phyloP scores from a whole-genome alignment of 1,140 invertebrate genomes.

The Elysia chlorotica region DNA sequence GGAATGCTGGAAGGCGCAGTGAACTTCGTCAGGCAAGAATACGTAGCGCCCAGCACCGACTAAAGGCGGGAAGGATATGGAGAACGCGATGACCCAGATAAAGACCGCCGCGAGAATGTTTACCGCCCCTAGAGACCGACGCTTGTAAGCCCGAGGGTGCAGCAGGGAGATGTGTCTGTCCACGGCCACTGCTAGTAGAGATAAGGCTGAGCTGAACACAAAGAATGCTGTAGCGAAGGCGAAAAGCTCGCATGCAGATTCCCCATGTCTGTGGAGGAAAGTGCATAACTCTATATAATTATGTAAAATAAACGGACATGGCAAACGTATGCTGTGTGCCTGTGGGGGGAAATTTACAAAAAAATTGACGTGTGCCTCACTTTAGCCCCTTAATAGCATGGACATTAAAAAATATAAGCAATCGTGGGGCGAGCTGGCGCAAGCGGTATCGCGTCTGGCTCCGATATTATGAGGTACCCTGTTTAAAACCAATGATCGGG shows the following conservation, averaged over 20 bases:
- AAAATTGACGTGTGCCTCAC: too few species aligned
- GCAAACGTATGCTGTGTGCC: too few species aligned
- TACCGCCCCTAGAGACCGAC: conserved; percentile 38
- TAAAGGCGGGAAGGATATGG: conserved; percentile 39
- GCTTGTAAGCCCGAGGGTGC: conserved; percentile 42
- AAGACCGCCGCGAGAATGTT: conserved; percentile 35
- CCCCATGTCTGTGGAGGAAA: conserved; percentile 40
- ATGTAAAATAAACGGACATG: too few species aligned
- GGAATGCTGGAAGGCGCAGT: conserved; percentile 50
- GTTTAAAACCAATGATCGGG: too few species aligned
- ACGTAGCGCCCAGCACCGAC: conserved; percentile 49
- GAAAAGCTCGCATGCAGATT: conserved; percentile 44
- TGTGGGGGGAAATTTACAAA: too few species aligned
- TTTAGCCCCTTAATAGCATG: too few species aligned
- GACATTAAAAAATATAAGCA: too few species aligned
- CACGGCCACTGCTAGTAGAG: conserved; percentile 47
- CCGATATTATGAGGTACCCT: too few species aligned
- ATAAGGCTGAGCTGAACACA: conserved; percentile 44
- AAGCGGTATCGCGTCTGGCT: too few species aligned
- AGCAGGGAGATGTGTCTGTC: conserved; percentile 50
- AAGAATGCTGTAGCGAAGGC: conserved; percentile 56
- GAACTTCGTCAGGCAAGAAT: conserved; percentile 45
- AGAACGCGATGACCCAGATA: conserved; percentile 18
- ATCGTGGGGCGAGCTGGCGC: too few species aligned
- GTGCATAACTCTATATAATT: too few species aligned